Percentiles rank a stretch among this genome's conserved stretches.
Evolutionary conservation across 2,113 vertebrate genomes (phyloP).

Genomic region (Anseranas semipalmata): DNA sequence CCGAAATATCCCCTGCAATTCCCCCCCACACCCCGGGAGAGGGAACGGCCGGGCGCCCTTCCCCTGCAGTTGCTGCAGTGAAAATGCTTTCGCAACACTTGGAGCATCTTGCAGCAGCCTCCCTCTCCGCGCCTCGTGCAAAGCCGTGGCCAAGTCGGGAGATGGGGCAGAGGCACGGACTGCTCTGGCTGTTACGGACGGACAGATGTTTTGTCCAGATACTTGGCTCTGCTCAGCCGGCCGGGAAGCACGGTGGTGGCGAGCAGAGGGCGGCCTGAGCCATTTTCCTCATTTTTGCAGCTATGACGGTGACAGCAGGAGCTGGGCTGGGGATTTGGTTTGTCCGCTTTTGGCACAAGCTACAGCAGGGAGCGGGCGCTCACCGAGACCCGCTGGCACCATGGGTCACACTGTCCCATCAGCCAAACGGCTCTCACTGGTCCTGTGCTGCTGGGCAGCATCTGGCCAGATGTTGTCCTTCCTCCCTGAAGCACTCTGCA

Average conservation of each 20-base stretch:
- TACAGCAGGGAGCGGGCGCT: neutral
- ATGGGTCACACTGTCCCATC: neutral
- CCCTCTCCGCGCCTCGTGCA: neutral
- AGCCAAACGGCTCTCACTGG: fast-evolving
- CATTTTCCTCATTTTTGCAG: neutral
- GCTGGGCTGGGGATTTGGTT: neutral
- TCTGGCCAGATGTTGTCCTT: neutral
- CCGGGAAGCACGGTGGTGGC: no score
- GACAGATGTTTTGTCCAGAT: constrained; percentile 43
- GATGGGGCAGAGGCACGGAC: neutral
- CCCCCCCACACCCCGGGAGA: neutral
- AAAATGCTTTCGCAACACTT: neutral
- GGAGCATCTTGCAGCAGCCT: neutral
- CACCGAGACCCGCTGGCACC: neutral
- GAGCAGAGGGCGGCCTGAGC: neutral
- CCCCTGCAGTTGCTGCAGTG: neutral
- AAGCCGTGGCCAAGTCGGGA: neutral
- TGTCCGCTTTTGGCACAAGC: neutral
- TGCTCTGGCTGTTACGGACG: neutral
- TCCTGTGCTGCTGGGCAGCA: neutral
- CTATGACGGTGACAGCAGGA: fast-evolving
- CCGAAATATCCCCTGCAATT: fast-evolving
- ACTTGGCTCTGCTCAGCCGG: constrained; percentile 12
- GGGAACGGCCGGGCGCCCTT: fast-evolving
- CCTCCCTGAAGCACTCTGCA: neutral